A percentile compares a stretch with the other conserved stretches of the same genome.
phyloP scores from a whole-genome alignment of 2,888 invertebrate genomes.

The Glyphotaelius pellucidus region DNA sequence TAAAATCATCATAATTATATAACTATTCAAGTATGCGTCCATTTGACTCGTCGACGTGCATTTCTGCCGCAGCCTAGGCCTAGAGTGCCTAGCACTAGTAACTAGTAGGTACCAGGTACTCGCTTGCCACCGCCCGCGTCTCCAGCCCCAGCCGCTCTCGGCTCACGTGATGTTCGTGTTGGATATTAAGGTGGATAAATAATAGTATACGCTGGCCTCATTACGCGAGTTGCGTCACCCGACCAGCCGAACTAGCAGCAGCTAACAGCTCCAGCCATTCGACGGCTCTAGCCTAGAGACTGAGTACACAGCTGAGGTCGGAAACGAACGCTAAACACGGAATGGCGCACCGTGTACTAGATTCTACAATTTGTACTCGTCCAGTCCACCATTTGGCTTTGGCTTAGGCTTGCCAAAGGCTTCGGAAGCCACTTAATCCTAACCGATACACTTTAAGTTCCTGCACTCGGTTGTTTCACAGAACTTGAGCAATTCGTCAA shows the following conservation, averaged over 20 bases:
- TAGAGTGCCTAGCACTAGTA: neutral
- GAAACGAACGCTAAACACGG: neutral
- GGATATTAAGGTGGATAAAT: conserved; percentile 6
- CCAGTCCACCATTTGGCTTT: neutral
- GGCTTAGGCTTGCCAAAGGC: neutral
- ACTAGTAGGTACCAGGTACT: neutral
- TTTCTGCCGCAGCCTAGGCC: neutral
- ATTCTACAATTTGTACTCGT: neutral
- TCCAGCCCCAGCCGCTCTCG: conserved; percentile 5
- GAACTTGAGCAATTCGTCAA: too few species aligned
- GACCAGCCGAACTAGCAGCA: neutral
- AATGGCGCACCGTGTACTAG: neutral
- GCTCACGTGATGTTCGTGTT: neutral
- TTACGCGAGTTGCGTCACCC: conserved; percentile 26
- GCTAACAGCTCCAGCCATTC: neutral
- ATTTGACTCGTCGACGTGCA: neutral
- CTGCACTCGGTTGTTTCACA: neutral
- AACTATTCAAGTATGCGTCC: neutral
- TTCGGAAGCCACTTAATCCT: neutral
- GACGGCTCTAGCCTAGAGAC: neutral
- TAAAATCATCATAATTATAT: neutral
- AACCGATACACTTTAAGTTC: neutral
- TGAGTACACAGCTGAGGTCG: neutral
- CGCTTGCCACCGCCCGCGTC: conserved; percentile 13
- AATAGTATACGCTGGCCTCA: conserved; percentile 38